Evolutionary conservation across 2,797 vertebrate genomes (phyloP), one percentile per base, ranked within the genome.

Genomic region (Diplodus sargus): DNA sequence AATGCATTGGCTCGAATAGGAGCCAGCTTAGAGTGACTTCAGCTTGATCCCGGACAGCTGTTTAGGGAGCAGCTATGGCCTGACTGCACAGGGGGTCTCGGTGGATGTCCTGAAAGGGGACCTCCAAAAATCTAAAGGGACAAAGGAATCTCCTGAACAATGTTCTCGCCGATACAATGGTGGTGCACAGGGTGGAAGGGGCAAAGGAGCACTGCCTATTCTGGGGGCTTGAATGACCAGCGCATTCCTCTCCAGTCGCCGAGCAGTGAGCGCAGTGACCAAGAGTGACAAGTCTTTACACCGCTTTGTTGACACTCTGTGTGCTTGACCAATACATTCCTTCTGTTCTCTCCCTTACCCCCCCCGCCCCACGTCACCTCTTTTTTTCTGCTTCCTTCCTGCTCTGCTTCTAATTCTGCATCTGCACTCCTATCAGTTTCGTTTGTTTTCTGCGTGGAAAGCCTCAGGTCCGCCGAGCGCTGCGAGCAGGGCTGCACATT

Each of bases 1-100:
- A 93, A 92, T 90, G 79, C 83, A 87, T 88, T 83, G 85, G 81
- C 74, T 80, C 66, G 80, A 93, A 90, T 85, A 82, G 83, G 71
- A 91, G 80, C 89, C 85, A 78, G 89, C 89, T 92, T 86, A 91
- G 84, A 86, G 86, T 86, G 89, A 94, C 93, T 94, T 79, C 86
- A 84, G 88, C 84, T 91, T 94, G 91, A 93, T 94, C 89, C 87
- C 74, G 78, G 90, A 91, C 93, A 95, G 93, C 93, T 95, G 94
- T 93, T 91, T 59, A 42, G 83, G 87, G 85, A 90, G 73, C 85
- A 86, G 90, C 87, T 69, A 34, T 80, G 89, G 86, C 77, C 87
- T 60, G 83, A 72, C 91, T 84, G 88, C 90, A 83, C 86, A 89
- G 91, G 90, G 89, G 91, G 92, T 92, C 90, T 89, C 63, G 25